Evolutionary conservation across 2,113 vertebrate genomes (phyloP).

Genomic region (Phalacrocorax aristotelis): DNA sequence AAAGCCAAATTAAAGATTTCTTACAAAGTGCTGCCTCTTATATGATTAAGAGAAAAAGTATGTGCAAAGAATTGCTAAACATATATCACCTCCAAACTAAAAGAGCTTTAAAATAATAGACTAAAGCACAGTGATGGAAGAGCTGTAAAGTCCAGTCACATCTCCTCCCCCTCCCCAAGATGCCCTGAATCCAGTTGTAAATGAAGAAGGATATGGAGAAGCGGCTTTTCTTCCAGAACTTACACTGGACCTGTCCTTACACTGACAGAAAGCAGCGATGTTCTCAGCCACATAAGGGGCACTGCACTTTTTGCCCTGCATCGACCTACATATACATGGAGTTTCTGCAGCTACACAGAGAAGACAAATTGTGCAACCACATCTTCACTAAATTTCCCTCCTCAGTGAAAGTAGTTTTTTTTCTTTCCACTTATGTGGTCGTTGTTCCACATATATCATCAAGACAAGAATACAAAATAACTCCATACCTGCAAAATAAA

Average conservation of each 20-base stretch:
- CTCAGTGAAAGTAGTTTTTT: neutral
- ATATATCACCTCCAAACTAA: neutral
- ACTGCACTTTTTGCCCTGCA: neutral
- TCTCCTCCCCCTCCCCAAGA: neutral
- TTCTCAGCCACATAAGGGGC: neutral
- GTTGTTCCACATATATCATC: neutral
- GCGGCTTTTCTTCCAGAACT: neutral
- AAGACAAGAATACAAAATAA: neutral
- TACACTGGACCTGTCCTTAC: neutral
- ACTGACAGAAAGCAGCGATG: neutral
- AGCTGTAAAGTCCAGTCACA: neutral
- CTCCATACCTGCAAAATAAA: neutral
- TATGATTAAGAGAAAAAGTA: neutral
- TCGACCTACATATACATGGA: rapidly evolving
- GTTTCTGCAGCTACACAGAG: neutral
- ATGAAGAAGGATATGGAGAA: neutral
- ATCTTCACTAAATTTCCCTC: neutral
- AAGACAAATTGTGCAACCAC: neutral
- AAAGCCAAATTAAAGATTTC: slow-evolving; percentile 52
- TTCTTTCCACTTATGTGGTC: neutral
- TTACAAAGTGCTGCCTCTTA: slow-evolving; percentile 5
- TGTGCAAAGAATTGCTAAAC: neutral
- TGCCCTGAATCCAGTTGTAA: neutral
- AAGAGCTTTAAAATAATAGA: neutral
- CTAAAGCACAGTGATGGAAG: neutral